Conservation (phyloP, 2,113 vertebrate genomes). For the Macquaria australasica region DNA sequence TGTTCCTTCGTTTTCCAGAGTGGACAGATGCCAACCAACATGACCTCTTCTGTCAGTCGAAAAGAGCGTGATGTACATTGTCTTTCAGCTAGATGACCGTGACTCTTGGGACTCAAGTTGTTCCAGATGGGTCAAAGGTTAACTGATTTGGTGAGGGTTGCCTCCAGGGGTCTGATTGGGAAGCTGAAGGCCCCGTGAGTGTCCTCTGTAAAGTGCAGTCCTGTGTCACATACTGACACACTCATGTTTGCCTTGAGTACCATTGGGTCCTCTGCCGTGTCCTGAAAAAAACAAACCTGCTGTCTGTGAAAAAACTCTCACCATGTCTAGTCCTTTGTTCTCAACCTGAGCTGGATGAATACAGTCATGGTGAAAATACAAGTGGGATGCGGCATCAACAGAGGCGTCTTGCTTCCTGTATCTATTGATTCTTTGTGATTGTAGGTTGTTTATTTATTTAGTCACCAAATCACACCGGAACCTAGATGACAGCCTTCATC, state of each 20-base stretch:
- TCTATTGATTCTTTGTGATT: slow-evolving; percentile 66
- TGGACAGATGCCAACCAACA: slow-evolving; percentile 68
- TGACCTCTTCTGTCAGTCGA: slow-evolving; percentile 57
- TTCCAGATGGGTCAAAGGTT: slow-evolving; percentile 75
- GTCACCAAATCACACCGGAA: slow-evolving; percentile 37
- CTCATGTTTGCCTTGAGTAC: slow-evolving; percentile 76
- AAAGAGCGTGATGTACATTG: slow-evolving; percentile 73
- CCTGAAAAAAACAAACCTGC: slow-evolving; percentile 32
- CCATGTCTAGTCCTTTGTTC: slow-evolving; percentile 73
- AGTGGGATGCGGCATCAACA: slow-evolving; percentile 64
- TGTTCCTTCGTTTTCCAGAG: slow-evolving; percentile 62
- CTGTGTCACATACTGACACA: slow-evolving; percentile 75
- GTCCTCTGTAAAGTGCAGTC: slow-evolving; percentile 80
- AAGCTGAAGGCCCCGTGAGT: slow-evolving; percentile 67
- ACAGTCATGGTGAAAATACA: slow-evolving; percentile 59
- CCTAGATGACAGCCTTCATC: slow-evolving; percentile 67
- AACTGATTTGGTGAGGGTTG: slow-evolving; percentile 75
- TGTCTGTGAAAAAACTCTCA: slow-evolving; percentile 44
- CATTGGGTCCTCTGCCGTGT: slow-evolving; percentile 64
- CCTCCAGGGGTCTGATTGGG: slow-evolving; percentile 75
- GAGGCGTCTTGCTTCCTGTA: slow-evolving; percentile 62
- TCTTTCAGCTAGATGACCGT: slow-evolving; percentile 75
- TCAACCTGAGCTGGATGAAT: slow-evolving; percentile 65
- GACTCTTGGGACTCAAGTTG: slow-evolving; percentile 68
- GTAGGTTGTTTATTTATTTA: slow-evolving; percentile 58